Percentiles rank a stretch among this genome's conserved stretches.
These are phyloP conservation scores for Nezara viridula DNA, from an alignment of 2,888 invertebrate species.

Conservation along the genomic window DNA sequence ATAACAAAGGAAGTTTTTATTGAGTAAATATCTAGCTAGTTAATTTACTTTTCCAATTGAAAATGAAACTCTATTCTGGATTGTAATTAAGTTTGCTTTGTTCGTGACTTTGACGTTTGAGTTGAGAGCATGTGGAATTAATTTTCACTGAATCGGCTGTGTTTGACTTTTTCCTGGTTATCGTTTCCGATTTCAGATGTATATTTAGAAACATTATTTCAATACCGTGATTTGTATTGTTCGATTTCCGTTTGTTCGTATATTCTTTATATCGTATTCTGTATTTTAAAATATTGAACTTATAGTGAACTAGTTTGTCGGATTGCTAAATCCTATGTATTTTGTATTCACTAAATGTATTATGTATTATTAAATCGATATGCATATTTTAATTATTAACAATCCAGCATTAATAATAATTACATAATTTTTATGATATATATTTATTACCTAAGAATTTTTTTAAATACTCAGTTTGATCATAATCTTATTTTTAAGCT, in stretches of 20 bases:
- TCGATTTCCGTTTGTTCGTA: background rate
- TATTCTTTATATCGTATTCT: background rate
- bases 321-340: too few relatives aligned
- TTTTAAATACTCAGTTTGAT: too few relatives aligned
- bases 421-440: too few relatives aligned
- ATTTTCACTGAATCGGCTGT: conserved; percentile 22
- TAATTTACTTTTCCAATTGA: conserved; percentile 46
- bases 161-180: conserved; percentile 5
- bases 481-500: too few relatives aligned
- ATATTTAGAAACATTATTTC: background rate
- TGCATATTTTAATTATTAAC: too few relatives aligned
- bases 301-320: background rate
- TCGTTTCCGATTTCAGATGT: background rate
- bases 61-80: conserved; percentile 10
- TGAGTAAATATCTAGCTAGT: background rate
- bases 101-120: conserved; percentile 46
- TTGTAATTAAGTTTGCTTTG: conserved; percentile 34
- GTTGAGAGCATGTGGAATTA: conserved; percentile 36
- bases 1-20: background rate
- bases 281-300: background rate
- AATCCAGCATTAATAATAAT: too few relatives aligned
- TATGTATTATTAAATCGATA: too few relatives aligned
- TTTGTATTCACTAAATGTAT: too few relatives aligned
- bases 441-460: too few relatives aligned
- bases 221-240: background rate